Base-by-base conservation (phyloP, 2,113 vertebrate genomes). In the Toxostoma redivivum region DNA sequence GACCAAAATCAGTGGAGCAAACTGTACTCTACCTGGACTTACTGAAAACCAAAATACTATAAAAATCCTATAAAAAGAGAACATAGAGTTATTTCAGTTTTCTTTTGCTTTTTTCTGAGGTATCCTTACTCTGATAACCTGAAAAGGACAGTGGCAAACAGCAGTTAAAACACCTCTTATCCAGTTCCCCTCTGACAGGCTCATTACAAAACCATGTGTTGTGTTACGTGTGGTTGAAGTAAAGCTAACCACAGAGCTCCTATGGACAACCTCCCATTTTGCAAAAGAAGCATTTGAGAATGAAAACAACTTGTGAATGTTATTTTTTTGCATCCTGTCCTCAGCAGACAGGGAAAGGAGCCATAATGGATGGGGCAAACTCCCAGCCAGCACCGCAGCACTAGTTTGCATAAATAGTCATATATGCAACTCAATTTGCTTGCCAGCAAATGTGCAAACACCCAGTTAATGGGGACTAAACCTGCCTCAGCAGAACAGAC, bases 371-470 rank as follows among this genome's bases (percentile, higher is more conserved):
- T 0, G 1, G 54, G 30, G 47, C 20, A 30, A 33, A 16, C 38
- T 50, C 38, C 45, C 47, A 87, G 54, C 12, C 47, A 90, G 88
- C 51, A 69, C 40, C 0, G 0, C 62, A 57, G 54, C 64, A 74
- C 88, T 94, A 70, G 66, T 97, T 96, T 97, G 77, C 93, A 94
- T 96, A 85, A 96, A 72, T 65, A 81, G 64, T 66, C 81, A 87
- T 81, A 92, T n/a, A 87, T 15, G 66, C 83, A 91, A 82, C 60
- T 33, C 44, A 54, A 38, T 88, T 96, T 81, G 80, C 45, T 74
- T 20, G 6, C 81, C 22, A 64, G 88, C 57, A 84, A 86, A 88
- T 9, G 54, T 16, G 31, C 31, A 85, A 90, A 95, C 61, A 8
- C 4, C 31, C 73, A 64, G 57, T 73, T 87, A 70, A 48, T 13